Base-by-base conservation (phyloP, 1,140 invertebrate species). In the Trypoxylus dichotomus region DNA sequence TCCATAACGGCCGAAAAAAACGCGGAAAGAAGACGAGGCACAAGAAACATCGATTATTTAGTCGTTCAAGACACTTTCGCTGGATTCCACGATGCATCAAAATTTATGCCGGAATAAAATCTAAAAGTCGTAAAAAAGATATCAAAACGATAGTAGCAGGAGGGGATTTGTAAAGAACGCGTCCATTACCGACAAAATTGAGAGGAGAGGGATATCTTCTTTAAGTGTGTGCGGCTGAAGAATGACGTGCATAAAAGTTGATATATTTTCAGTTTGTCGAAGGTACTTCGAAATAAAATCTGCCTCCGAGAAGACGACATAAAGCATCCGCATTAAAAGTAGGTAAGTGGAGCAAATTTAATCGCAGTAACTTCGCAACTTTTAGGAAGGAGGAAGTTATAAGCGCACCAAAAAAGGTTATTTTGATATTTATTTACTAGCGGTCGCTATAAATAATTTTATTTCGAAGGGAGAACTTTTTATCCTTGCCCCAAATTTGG, bases 41-140 rank as follows among this genome's bases (percentile, higher is more conserved):
- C 15, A n/a, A 54, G 47, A n/a, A 68, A 27, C 60, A 68, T 68
- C 60, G 60, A 68, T 68, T 29, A 68, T 68, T 68, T 68, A 29
- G 60, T 29, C 60, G 21, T 27, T 68, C 25, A 15, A n/a, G 21
- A 13, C 60, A 68, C 24, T 68, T 29, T 68, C 24, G 60, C 60
- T 29, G 24, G 27, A 25, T 68, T 29, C 10, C 21, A 5, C 60
- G 24, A 27, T 68, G 60, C 60, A 68, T 29, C 60, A 68, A 29
- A 68, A 68, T 68, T 68, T 68, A 68, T 68, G 27, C 60, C 60
- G 24, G 60, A 68, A 68, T 68, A 68, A 68, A 68, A 68, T 68
- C 60, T 68, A 68, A 68, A 68, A 68, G 21, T 68, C 60, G 60
- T 68, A 68, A 68, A 68, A 68, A 68, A 68, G 60, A 68, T 68